Percentiles rank a stretch among this genome's conserved stretches.
These are phyloP conservation scores for Gastrophysa polygoni DNA, from an alignment of 2,888 invertebrate species.

Conservation along the genomic window DNA sequence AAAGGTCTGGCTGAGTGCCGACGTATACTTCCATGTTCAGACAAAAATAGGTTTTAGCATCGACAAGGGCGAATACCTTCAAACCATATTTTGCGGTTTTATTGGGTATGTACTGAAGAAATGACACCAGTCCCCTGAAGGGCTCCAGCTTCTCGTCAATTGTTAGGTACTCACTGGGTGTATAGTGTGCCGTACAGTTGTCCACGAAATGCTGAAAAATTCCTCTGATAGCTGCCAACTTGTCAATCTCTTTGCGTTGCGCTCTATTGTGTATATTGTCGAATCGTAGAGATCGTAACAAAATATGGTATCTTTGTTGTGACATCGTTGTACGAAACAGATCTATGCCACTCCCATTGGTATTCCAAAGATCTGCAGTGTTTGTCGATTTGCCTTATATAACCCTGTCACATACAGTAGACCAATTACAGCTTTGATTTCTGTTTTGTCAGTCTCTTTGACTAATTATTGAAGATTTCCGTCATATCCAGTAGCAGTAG, in stretches of 20 bases:
- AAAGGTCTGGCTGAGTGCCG: conserved; percentile 11
- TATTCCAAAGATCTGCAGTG: conserved; percentile 36
- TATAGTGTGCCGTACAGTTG: conserved; percentile 5
- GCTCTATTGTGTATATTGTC: conserved; percentile 11
- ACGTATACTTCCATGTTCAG: conserved; percentile 28
- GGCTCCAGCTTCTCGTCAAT: conserved; percentile 42
- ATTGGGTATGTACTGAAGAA: conserved; percentile 45
- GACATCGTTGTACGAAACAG: conserved; percentile 36
- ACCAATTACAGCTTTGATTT: conserved; percentile 22
- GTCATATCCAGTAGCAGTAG: conserved; percentile 11
- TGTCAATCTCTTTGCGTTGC: conserved; percentile 11
- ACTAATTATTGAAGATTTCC: conserved; percentile 12
- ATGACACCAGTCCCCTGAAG: conserved; percentile 32
- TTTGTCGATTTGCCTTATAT: conserved; percentile 10
- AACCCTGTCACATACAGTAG: conserved; percentile 18
- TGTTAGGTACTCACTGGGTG: conserved; percentile 34
- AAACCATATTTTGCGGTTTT: conserved; percentile 45
- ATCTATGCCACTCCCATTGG: conserved; percentile 36
- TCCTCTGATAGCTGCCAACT: conserved; percentile 38
- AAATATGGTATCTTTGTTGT: conserved; percentile 10
- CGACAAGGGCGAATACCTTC: conserved; percentile 41
- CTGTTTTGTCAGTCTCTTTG: conserved; percentile 10
- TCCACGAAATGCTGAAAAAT: conserved; percentile 34
- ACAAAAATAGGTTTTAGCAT: conserved; percentile 38
- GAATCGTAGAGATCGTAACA: conserved; percentile 12